These are phyloP conservation scores for Clarias gariepinus DNA, from an alignment of 2,113 vertebrate genomes.

Conservation along the genomic window DNA sequence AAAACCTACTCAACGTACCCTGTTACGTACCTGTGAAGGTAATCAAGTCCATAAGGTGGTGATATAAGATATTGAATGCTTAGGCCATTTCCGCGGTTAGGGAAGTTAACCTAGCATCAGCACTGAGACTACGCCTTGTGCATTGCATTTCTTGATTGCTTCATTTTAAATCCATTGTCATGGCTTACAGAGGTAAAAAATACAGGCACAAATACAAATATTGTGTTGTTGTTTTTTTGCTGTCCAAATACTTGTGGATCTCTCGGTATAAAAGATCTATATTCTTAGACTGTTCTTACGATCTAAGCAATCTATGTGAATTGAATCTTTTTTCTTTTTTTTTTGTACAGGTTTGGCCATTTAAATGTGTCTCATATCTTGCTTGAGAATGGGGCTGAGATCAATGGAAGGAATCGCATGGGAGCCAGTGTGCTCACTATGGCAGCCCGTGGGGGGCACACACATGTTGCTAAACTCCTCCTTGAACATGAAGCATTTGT, in stretches of 20 bases:
- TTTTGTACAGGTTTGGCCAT: conserved; percentile 83
- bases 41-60: too few species aligned
- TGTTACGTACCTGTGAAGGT: too few species aligned
- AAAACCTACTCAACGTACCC: too few species aligned
- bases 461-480: conserved; percentile 85
- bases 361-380: conserved; percentile 84
- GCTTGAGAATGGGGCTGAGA: conserved; percentile 91
- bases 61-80: too few species aligned
- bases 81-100: too few species aligned
- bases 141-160: neutral
- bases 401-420: conserved; percentile 88
- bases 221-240: too few species aligned
- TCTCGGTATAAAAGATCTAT: neutral
- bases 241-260: too few species aligned
- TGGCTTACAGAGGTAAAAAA: too few species aligned
- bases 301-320: neutral
- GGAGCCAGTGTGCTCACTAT: conserved; percentile 90
- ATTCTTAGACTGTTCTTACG: neutral
- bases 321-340: neutral
- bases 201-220: too few species aligned
- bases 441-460: conserved; percentile 88
- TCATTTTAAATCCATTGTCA: too few species aligned
- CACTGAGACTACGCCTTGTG: too few species aligned
- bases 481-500: conserved; percentile 86
- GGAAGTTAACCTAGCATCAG: too few species aligned